A percentile compares a stretch with the other conserved stretches of the same genome.
These are phyloP conservation scores for Mesorhabditis belari DNA, from an alignment of 2,888 invertebrate genomes.

Conservation along the genomic window DNA sequence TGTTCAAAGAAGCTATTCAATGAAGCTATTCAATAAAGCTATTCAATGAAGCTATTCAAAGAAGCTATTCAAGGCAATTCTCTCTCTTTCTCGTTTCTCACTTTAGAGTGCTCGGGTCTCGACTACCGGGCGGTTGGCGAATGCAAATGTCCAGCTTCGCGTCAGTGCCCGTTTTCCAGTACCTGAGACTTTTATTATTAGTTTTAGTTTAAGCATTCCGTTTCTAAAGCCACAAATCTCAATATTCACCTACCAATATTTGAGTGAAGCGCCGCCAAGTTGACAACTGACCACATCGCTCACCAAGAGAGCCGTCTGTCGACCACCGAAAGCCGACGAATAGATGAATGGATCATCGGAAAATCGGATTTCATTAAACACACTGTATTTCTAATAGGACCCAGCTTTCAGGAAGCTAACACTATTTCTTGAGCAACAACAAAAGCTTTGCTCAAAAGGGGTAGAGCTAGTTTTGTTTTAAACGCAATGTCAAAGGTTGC, in stretches of 20 bases:
- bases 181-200: constrained; percentile 44
- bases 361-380: constrained; percentile 2
- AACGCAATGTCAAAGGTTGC: not conserved
- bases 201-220: no score
- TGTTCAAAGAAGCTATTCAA: no score
- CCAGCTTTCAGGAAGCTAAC: no score
- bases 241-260: not conserved
- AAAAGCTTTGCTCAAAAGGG: no score
- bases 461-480: not conserved
- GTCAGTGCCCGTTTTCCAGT: constrained; percentile 42
- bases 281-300: constrained; percentile 44
- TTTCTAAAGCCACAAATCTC: not conserved
- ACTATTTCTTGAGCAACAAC: no score
- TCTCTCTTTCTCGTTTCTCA: no score
- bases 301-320: constrained; percentile 32
- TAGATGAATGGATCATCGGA: constrained; percentile 34
- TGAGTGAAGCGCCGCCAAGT: constrained; percentile 10
- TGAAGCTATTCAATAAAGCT: no score
- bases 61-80: no score
- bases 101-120: constrained; percentile 25
- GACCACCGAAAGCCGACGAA: constrained; percentile 31
- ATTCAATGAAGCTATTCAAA: no score
- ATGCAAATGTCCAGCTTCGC: constrained; percentile 42
- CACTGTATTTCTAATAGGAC: no score
- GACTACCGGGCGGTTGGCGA: constrained; percentile 40